Evolutionary conservation across 2,888 invertebrate species (phyloP).

Genomic region (Escarpia spicata): DNA sequence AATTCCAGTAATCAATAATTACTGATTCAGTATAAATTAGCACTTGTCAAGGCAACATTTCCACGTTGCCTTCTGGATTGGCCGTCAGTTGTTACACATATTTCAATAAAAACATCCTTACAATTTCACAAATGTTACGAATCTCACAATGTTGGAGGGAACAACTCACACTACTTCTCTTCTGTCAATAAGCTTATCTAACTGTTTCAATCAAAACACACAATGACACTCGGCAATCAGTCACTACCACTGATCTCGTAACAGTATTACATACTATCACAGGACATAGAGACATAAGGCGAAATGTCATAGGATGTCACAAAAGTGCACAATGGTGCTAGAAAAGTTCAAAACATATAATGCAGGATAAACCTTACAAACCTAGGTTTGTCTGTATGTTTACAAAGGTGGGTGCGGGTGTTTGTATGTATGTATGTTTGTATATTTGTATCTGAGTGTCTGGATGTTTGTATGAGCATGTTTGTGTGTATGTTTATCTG

Average conservation of each 20-base stretch:
- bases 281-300: no score
- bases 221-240: not conserved
- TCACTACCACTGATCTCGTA: not conserved
- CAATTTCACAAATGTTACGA: not conserved
- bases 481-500: no score
- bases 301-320: no score
- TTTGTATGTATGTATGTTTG: no score
- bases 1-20: not conserved
- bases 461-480: no score
- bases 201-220: not conserved
- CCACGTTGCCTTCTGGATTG: not conserved
- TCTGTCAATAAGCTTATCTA: not conserved
- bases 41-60: not conserved
- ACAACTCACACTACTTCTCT: no score
- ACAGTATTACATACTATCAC: not conserved
- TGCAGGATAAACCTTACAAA: no score
- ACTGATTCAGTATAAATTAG: not conserved
- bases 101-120: not conserved
- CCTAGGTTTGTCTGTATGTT: no score
- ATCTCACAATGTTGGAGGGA: not conserved
- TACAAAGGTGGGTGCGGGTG: no score
- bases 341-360: no score
- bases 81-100: not conserved
- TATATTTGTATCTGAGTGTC: no score
- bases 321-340: no score